Base-by-base conservation (phyloP, 1,140 invertebrate genomes). In the Popillia japonica region DNA sequence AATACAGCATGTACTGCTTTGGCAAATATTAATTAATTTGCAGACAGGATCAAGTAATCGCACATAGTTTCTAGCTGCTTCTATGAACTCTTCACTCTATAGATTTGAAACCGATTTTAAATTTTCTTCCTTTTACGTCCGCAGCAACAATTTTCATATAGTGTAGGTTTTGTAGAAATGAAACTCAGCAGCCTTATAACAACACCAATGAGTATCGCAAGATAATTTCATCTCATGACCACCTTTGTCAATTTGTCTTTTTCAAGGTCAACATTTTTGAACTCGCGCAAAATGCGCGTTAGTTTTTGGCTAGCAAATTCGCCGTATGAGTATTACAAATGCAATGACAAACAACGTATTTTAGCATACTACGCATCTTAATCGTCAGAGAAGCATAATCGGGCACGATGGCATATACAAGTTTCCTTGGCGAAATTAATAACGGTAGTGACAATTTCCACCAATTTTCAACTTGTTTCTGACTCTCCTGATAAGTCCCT, bases 1-100 rank as follows among this genome's bases (percentile, higher is more conserved):
- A 40, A 74, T 42, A 40, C 27, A 74, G 41, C 34, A 74, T 20
- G 72, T 74, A 14, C 27, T 14, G 0, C 23, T 74, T 74, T 74
- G 72, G n/a, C 72, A 74, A 74, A 23, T 74, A 41, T 74, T 74
- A 27, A 74, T 74, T 74, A 74, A 74, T 40, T 74, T 40, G 72
- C 72, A 74, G n/a, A 74, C 27, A 23, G 23, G 27, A 74, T 68
- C 72, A 6, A 42, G 41, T 40, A 27, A 41, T 40, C 7, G 41
- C 14, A 74, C 11, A n/a, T 74, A 34, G 27, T 34, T 34, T 34
- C 27, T 34, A 34, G 27, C 27, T 34, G 1, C 27, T 34, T 34
- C 27, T 34, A 34, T 34, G 27, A 34, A 34, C 27, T 34, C 27
- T 34, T 34, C 4, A 34, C 4, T 34, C 2, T 34, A 34, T 34